Evolutionary conservation across 2,113 vertebrate genomes (phyloP), one percentile per base, ranked within the genome.

Genomic region (Brienomyrus longianalis): DNA sequence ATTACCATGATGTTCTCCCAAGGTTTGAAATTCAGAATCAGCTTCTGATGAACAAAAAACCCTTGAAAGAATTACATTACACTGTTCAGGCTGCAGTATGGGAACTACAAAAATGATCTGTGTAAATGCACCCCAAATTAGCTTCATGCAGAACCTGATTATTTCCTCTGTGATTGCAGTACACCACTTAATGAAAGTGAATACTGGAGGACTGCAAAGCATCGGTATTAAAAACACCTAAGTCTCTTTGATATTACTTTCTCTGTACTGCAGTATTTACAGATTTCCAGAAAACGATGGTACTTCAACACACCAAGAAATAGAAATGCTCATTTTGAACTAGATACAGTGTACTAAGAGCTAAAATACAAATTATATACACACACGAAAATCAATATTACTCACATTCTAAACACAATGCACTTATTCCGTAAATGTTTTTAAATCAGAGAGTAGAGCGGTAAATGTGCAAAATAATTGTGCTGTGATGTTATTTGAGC

Each of bases 161-260:
- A 84, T 35, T 31, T 52, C 51, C 51, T 87, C 50, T 87, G 27
- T 27, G 48, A 86, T 47, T 51, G 48, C 83, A 50, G 27, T 48
- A 86, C 15, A 86, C 23, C 43, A 85, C 43, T 48, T 48, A 85
- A 85, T 85, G 83, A 86, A 13, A 50, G 48, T 86, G 83, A 86
- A 27, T n/a, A 50, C 83, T 86, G 83, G 23, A 86, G 51, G 83
- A 48, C 21, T 85, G 19, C 43, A 85, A 85, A 48, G 83, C 43
- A 48, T 47, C n/a, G 13, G 23, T 47, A 27, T 85, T 27, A n/a
- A 21, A 84, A 83, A 47, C 31, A n/a, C 19, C 43, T 15, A 85
- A 50, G 39, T 50, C 43, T 48, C 83, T 50, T 23, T 80, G 74
- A 85, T 50, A 85, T 50, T 45, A 9, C 39, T 45, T 86, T 86